Conservation (phyloP, 2,888 invertebrate genomes). For the Trypoxylon attenuatum region DNA sequence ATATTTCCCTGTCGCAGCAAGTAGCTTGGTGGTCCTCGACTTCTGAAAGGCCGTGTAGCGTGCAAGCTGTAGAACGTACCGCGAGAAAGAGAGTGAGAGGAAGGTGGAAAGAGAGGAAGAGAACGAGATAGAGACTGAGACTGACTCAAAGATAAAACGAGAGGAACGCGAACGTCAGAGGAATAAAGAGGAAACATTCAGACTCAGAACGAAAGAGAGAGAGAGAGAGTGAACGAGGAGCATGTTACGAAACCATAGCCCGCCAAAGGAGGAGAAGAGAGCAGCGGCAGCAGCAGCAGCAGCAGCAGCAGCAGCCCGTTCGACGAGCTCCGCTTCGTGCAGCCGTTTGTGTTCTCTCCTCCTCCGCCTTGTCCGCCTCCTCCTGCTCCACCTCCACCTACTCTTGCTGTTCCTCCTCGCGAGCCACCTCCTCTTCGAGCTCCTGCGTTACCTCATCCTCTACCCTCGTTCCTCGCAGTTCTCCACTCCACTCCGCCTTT, state of each 20-base stretch:
- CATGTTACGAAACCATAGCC: conserved; percentile 66
- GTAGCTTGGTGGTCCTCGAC: conserved; percentile 4
- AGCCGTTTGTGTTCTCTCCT: conserved; percentile 52
- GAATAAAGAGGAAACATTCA: conserved; percentile 7
- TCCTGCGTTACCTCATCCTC: background rate
- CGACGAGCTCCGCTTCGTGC: conserved; percentile 60
- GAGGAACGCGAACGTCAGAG: background rate
- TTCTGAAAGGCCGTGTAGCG: conserved; percentile 41
- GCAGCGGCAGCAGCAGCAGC: conserved; percentile 18
- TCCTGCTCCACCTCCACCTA: conserved; percentile 8
- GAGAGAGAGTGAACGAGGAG: conserved; percentile 49
- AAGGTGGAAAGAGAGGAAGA: conserved; percentile 9
- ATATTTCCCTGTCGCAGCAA: background rate
- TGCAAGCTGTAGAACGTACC: conserved; percentile 19
- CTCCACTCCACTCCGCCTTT: conserved; percentile 19
- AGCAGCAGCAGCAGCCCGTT: conserved; percentile 57
- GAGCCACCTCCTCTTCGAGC: conserved; percentile 15
- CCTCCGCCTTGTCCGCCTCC: conserved; percentile 25
- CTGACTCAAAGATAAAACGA: too few species aligned
- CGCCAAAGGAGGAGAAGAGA: conserved; percentile 38
- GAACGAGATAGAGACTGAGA: conserved; percentile 5
- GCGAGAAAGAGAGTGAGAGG: conserved; percentile 17
- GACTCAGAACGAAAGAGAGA: conserved; percentile 7
- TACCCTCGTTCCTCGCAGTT: background rate
- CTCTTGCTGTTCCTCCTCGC: conserved; percentile 11